phyloP scores from a whole-genome alignment of 2,797 vertebrate species.

The Atherinosoma microstoma region DNA sequence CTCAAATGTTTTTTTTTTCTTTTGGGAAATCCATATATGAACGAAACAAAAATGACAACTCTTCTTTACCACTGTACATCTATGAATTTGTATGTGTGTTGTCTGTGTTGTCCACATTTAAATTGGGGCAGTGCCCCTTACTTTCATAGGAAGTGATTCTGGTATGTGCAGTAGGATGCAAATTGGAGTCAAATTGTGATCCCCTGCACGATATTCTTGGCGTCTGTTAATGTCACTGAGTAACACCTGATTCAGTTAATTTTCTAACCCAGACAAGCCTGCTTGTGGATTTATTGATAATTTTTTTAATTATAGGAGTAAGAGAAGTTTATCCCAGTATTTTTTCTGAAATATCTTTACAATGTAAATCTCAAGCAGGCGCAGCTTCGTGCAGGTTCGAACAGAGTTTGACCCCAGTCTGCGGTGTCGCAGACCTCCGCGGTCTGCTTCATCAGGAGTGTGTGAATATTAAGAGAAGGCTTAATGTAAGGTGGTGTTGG shows the following conservation, averaged over 20 bases:
- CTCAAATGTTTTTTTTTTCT: neutral
- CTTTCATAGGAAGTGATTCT: constrained; percentile 52
- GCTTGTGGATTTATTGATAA: constrained; percentile 12
- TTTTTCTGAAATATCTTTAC: constrained; percentile 11
- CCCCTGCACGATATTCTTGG: constrained; percentile 26
- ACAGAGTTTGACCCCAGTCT: constrained; percentile 51
- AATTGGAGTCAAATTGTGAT: constrained; percentile 47
- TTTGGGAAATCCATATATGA: constrained; percentile 19
- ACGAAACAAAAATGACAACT: constrained; percentile 8
- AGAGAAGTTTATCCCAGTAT: constrained; percentile 6
- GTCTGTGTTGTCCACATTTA: constrained; percentile 57
- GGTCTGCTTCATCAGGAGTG: constrained; percentile 33
- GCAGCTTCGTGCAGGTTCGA: constrained; percentile 31
- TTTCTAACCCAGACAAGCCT: neutral
- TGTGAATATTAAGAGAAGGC: constrained; percentile 52
- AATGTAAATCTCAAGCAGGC: constrained; percentile 10
- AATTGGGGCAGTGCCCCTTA: constrained; percentile 62
- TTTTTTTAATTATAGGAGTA: neutral
- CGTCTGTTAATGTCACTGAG: constrained; percentile 17
- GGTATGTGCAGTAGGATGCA: constrained; percentile 54
- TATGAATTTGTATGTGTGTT: constrained; percentile 47
- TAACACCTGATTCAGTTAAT: neutral
- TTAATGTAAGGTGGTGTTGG: constrained; percentile 55
- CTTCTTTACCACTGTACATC: constrained; percentile 43
- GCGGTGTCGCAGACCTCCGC: constrained; percentile 41